A percentile compares a stretch with the other conserved stretches of the same genome.
These are phyloP conservation scores for Drosophila truncata DNA, from an alignment of 1,140 invertebrate species.

Conservation along the genomic window DNA sequence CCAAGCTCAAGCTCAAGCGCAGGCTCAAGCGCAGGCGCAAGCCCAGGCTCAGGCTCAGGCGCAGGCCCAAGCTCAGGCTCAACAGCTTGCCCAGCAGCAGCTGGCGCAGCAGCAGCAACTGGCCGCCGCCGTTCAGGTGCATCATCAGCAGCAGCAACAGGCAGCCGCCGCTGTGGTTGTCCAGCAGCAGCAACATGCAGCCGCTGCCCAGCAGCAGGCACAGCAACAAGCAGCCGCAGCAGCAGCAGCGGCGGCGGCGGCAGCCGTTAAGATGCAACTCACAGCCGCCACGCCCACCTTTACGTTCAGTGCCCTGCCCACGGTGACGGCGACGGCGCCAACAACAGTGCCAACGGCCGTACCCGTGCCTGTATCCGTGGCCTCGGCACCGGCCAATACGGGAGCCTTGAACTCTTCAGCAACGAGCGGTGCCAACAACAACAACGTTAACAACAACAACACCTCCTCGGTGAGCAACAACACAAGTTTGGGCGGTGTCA, in stretches of 20 bases:
- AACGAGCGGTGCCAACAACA: not conserved
- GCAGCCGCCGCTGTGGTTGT: slow-evolving; percentile 27
- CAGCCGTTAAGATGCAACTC: slow-evolving; percentile 71
- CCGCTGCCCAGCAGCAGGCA: slow-evolving; percentile 41
- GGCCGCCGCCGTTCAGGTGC: slow-evolving; percentile 57
- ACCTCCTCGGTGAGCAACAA: slow-evolving; percentile 32
- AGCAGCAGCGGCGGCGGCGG: slow-evolving; percentile 57
- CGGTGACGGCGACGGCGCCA: slow-evolving; percentile 52
- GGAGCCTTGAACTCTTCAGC: slow-evolving; percentile 6
- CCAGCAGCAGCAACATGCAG: slow-evolving; percentile 51
- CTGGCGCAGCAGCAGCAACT: slow-evolving; percentile 71
- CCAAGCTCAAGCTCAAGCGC: slow-evolving; percentile 55
- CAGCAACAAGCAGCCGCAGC: slow-evolving; percentile 36
- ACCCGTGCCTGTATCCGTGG: slow-evolving; percentile 17
- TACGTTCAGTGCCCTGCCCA: slow-evolving; percentile 78
- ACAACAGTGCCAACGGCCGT: slow-evolving; percentile 29
- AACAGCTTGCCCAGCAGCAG: slow-evolving; percentile 63
- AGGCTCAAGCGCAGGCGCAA: slow-evolving; percentile 58
- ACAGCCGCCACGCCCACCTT: slow-evolving; percentile 78
- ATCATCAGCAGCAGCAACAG: slow-evolving; percentile 65
- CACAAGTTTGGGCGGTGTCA: slow-evolving; percentile 9
- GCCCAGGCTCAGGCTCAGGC: slow-evolving; percentile 53
- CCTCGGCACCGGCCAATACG: slow-evolving; percentile 17
- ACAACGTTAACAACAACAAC: no score
- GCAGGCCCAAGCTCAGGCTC: slow-evolving; percentile 45